Conservation (phyloP, 1,140 invertebrate genomes). For the Pollicipes pollicipes region DNA sequence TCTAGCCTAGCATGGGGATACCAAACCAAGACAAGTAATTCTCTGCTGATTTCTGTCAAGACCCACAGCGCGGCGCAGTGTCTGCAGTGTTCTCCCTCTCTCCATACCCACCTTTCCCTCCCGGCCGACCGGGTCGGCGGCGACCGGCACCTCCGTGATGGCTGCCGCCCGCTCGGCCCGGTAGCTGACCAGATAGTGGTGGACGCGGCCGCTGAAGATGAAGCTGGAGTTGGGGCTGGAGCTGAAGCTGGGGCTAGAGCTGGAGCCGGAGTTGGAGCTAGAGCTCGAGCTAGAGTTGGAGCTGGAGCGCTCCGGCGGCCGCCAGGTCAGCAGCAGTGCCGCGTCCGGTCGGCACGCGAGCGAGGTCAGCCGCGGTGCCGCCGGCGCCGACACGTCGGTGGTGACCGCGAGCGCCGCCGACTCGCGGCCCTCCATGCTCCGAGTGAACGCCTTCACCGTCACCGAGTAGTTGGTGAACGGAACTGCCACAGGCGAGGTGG, state of each 20-base stretch:
- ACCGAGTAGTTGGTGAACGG: constrained; percentile 67
- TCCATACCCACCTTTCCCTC: neutral
- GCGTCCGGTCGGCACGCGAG: constrained; percentile 59
- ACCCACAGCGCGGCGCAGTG: too few species aligned
- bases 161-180: neutral
- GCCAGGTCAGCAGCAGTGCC: constrained; percentile 60
- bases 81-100: too few species aligned
- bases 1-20: too few species aligned
- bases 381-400: constrained; percentile 64
- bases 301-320: constrained; percentile 46
- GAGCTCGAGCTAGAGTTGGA: too few species aligned
- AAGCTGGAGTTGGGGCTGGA: too few species aligned
- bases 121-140: neutral
- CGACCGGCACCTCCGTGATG: neutral
- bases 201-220: constrained; percentile 34
- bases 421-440: constrained; percentile 48
- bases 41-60: too few species aligned
- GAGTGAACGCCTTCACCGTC: constrained; percentile 60
- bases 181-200: constrained; percentile 19
- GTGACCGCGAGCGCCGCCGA: constrained; percentile 49
- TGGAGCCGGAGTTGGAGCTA: too few species aligned
- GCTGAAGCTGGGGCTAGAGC: too few species aligned
- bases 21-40: too few species aligned
- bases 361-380: constrained; percentile 56
- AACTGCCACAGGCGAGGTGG: constrained; percentile 43